Percentiles rank a stretch among this genome's conserved stretches.
Conservation (phyloP, 2,888 invertebrate genomes). For the Philhelius pedissequus region DNA sequence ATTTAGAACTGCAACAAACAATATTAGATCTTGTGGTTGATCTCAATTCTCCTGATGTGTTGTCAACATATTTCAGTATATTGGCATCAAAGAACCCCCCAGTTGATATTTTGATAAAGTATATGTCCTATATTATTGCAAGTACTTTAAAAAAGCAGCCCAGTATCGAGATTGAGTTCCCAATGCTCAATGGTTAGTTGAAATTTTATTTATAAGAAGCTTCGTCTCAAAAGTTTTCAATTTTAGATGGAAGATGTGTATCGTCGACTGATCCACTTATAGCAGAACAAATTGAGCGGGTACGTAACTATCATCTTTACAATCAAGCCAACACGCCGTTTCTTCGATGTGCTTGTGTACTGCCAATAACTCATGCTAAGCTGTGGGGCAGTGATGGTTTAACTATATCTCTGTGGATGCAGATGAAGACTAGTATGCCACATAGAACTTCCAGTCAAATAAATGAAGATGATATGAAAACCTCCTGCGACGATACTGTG, state of each 20-base stretch:
- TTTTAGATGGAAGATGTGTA: slow-evolving; percentile 74
- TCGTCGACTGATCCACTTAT: slow-evolving; percentile 73
- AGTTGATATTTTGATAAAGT: slow-evolving; percentile 81
- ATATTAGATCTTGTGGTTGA: slow-evolving; percentile 83
- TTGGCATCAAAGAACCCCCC: slow-evolving; percentile 81
- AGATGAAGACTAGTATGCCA: slow-evolving; percentile 72
- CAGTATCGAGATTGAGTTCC: slow-evolving; percentile 76
- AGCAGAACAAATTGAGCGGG: slow-evolving; percentile 75
- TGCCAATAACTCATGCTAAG: slow-evolving; percentile 75
- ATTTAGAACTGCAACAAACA: slow-evolving; percentile 83
- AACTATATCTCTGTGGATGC: slow-evolving; percentile 77
- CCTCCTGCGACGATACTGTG: slow-evolving; percentile 72
- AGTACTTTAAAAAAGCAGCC: slow-evolving; percentile 75
- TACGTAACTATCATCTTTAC: slow-evolving; percentile 75
- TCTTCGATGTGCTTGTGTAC: slow-evolving; percentile 75
- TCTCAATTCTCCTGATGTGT: slow-evolving; percentile 77
- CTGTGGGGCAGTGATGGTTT: slow-evolving; percentile 76
- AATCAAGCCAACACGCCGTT: slow-evolving; percentile 75
- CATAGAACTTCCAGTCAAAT: slow-evolving; percentile 73
- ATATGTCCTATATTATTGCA: slow-evolving; percentile 78
- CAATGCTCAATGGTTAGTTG: slow-evolving; percentile 72
- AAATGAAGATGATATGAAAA: slow-evolving; percentile 75
- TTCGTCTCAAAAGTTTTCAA: neutral
- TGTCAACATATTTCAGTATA: slow-evolving; percentile 82
- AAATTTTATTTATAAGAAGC: neutral